A percentile compares a stretch with the other conserved stretches of the same genome.
These are phyloP conservation scores for Lepus townsendii DNA, from an alignment of 2,797 vertebrate species.

Conservation along the genomic window DNA sequence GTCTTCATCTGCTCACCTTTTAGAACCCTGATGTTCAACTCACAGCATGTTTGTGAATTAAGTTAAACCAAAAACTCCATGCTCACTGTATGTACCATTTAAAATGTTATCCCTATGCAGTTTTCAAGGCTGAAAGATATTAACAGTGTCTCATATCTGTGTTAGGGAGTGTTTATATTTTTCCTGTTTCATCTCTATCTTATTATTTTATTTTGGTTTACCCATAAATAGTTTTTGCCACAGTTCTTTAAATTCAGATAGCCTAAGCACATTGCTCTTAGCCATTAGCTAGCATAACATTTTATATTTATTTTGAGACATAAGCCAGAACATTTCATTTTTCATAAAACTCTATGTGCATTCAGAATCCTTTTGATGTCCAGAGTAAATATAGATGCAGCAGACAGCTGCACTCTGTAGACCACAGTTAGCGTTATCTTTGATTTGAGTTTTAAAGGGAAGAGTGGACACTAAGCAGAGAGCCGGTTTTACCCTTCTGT, in stretches of 20 bases:
- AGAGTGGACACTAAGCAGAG: conserved; percentile 23
- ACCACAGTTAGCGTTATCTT: conserved; percentile 28
- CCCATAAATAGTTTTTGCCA: neutral
- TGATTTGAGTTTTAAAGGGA: neutral
- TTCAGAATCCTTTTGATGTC: conserved; percentile 67
- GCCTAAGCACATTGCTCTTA: neutral
- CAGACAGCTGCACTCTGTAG: conserved; percentile 14
- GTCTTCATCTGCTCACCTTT: neutral
- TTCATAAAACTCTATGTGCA: conserved; percentile 16
- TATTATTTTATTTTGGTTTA: conserved; percentile 22
- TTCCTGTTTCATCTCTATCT: neutral
- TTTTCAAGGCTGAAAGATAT: neutral
- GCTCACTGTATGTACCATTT: neutral
- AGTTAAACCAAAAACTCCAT: neutral
- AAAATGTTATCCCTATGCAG: neutral
- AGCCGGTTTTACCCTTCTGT: neutral
- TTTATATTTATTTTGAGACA: conserved; percentile 63
- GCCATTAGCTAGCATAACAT: conserved; percentile 40
- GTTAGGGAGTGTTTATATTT: neutral
- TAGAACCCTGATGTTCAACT: neutral
- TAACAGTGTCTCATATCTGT: neutral
- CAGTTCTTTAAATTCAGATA: neutral
- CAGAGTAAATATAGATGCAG: conserved; percentile 9
- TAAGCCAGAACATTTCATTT: conserved; percentile 58
- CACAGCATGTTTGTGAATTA: neutral